phyloP scores from a whole-genome alignment of 1,140 invertebrate genomes.

The Argopecten irradians region DNA sequence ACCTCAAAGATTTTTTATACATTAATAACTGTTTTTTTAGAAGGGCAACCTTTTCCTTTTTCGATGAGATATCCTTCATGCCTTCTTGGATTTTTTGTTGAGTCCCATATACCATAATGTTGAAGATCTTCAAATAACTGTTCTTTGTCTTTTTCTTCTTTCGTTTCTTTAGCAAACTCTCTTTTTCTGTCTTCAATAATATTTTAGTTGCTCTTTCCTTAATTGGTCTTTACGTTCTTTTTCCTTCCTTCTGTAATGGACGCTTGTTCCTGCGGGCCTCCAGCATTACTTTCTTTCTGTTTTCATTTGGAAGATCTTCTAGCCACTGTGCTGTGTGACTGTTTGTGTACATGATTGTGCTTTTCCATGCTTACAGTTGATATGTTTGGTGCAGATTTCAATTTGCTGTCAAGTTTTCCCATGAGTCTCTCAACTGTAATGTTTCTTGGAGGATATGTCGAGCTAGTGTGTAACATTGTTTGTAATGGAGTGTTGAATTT shows the following conservation, averaged over 20 bases:
- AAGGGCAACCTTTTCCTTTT: no score
- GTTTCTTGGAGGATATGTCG: conserved; percentile 29
- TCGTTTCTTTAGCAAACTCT: not conserved
- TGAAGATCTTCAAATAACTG: no score
- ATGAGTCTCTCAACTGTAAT: conserved; percentile 34
- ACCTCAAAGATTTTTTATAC: no score
- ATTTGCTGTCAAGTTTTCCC: conserved; percentile 7
- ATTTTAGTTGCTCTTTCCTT: not conserved
- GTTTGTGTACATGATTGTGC: not conserved
- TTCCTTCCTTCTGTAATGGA: not conserved
- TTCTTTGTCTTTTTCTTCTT: not conserved
- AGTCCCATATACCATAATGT: no score
- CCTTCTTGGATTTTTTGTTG: no score
- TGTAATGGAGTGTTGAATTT: conserved; percentile 21
- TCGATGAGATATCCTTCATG: no score
- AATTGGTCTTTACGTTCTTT: not conserved
- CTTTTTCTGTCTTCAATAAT: conserved; percentile 27
- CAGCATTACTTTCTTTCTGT: not conserved
- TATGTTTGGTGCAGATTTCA: not conserved
- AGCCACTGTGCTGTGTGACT: conserved; percentile 25
- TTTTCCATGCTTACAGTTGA: conserved; percentile 20
- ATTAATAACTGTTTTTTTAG: no score
- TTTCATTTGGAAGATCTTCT: not conserved
- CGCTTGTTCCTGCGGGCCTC: not conserved
- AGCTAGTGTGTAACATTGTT: not conserved